These are phyloP conservation scores for Eurois occulta DNA, from an alignment of 2,888 invertebrate species.

Conservation along the genomic window DNA sequence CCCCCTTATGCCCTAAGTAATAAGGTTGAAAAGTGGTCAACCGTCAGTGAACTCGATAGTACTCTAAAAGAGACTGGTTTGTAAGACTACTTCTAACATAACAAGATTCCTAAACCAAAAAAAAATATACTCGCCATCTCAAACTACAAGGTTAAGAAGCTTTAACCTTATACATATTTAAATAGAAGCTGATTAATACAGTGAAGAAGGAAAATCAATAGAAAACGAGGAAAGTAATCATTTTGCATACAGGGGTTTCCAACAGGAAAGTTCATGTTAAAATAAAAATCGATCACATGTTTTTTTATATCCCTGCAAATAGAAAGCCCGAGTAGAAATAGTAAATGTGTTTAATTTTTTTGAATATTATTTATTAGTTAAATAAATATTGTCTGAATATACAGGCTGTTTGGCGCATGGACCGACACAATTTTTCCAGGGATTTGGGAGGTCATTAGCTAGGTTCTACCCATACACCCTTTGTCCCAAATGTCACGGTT, in stretches of 20 bases:
- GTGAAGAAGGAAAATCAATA: conserved; percentile 13
- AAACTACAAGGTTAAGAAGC: background rate
- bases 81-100: too few species aligned
- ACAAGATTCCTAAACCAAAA: too few species aligned
- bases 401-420: too few species aligned
- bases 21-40: too few species aligned
- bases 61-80: too few species aligned
- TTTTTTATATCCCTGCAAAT: background rate
- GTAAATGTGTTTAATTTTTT: background rate
- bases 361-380: background rate
- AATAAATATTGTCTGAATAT: background rate
- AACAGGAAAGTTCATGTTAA: conserved; percentile 21
- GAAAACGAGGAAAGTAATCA: background rate
- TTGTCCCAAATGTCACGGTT: too few species aligned
- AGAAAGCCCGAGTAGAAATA: background rate
- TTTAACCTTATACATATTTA: conserved; percentile 11
- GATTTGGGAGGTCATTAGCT: too few species aligned
- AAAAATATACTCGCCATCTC: background rate
- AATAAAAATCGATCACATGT: background rate
- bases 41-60: too few species aligned
- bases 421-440: too few species aligned
- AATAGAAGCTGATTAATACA: background rate
- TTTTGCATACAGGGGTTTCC: conserved; percentile 26
- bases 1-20: too few species aligned
- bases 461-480: too few species aligned